Base-by-base conservation (phyloP, 35 echinoderm and acorn worm genomes). In the Eucidaris tribuloides region DNA sequence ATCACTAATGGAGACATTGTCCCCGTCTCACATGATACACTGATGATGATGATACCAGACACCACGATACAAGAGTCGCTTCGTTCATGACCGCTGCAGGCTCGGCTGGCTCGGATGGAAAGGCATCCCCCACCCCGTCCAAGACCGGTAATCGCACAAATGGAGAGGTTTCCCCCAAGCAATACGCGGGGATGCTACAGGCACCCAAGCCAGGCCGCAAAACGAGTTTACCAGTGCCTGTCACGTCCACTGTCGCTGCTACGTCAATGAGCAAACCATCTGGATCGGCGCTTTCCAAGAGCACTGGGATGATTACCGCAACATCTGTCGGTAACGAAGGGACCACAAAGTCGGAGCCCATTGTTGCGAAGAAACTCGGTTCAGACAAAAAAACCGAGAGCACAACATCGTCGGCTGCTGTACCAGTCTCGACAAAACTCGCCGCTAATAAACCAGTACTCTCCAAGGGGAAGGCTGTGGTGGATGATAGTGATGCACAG, bases 231-330 rank as follows among this genome's bases (percentile, higher is more conserved):
- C 34, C 68, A 74, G 5, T 44, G 28, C 15, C 68, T 40, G 25
- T n/a, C 34, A 33, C 38, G 40, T 74, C 68, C 44, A 40, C 68
- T 20, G 11, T 74, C 15, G 24, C 68, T 23, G 2, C n/a, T n/a
- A n/a, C 37, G 38, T 22, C 68, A 74, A 74, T n/a, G 68, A 74
- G 68, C 37, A 74, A 74, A 40, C 68, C 68, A 74, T 74, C 68
- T 74, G 68, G 68, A 74, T 33, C 68, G 40, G 68, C 22, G 29
- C 68, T 74, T 27, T 38, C 68, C 28, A 33, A 38, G 68, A 74
- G 68, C 14, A 40, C 37, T 22, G 68, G 68, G 44, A 42, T 40
- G 44, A 74, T 74, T 74, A n/a, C 68, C 24, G 44, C 24, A 74
- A 40, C 68, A 74, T 33, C 38, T 74, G 68, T 74, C 9, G 15